Base-by-base conservation (phyloP, 1,140 invertebrate genomes). In the Conus betulinus region DNA sequence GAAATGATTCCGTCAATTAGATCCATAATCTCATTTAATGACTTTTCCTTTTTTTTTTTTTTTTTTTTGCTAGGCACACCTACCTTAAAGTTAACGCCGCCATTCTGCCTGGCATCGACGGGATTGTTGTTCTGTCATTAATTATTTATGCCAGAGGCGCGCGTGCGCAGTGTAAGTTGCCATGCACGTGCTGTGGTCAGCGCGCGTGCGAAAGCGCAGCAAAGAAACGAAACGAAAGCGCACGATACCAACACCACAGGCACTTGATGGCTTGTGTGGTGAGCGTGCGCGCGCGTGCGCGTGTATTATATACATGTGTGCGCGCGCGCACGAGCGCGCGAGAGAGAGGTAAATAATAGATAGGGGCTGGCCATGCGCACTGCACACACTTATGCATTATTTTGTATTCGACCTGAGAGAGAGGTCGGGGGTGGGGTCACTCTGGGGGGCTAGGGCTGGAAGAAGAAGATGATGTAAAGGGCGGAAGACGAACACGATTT, bases 111-210 rank as follows among this genome's bases (percentile, higher is more conserved):
- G 20, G 20, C 81, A 53, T 52, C 55, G 17, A 83, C 57, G 57
- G 57, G 57, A 60, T 39, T 39, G 39, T 39, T 60, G 57, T 60
- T 83, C 27, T 52, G 20, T 83, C 51, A 83, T 83, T 25, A 83
- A 83, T 83, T 83, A 83, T 83, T 83, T 51, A 83, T 83, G 81
- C 55, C 52, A 52, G 15, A 55, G 8, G 81, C 81, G 81, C 81
- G 55, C 51, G 5, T 83, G 81, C 81, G 52, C 81, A 57, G 81
- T 83, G 51, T 20, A 55, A 20, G 39, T 39, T 39, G 57, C 57
- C 57, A 11, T 60, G 57, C 17, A 27, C 55, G 39, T 51, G 81
- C 76, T 83, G 39, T 52, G 52, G 20, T 83, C 25, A 39, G 13
- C 52, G 20, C 81, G 20, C 81, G 76, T 78, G 76, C 71, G 71